phyloP scores from a whole-genome alignment of 2,888 invertebrate species.

The Aspidapion aeneum region DNA sequence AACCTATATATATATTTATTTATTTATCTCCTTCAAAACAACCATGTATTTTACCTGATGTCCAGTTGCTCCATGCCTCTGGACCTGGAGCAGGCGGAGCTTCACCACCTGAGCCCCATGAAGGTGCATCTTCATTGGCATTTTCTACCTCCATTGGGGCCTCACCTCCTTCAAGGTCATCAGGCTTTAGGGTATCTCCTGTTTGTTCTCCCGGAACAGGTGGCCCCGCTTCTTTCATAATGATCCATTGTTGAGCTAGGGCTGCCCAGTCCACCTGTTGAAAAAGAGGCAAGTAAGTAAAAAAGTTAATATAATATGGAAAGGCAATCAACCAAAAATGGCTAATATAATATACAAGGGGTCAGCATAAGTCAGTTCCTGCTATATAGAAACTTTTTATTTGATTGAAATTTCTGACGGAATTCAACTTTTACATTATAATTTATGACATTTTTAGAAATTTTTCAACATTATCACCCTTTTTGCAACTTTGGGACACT shows the following conservation, averaged over 20 bases:
- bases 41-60: no score
- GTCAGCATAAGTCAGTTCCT: not conserved
- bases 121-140: conserved; percentile 61
- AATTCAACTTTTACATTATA: not conserved
- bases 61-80: conserved; percentile 23
- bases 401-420: not conserved
- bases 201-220: conserved; percentile 36
- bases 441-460: no score
- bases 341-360: not conserved
- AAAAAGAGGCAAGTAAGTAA: no score
- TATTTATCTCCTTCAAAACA: no score
- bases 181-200: not conserved
- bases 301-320: no score
- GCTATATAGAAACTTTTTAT: not conserved
- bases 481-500: no score
- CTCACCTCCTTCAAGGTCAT: conserved; percentile 62
- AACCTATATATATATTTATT: no score
- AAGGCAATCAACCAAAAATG: not conserved
- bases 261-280: conserved; percentile 94
- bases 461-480: no score
- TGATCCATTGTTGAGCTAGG: conserved; percentile 96
- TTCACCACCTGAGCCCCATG: conserved; percentile 46
- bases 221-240: conserved; percentile 77
- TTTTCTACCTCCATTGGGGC: conserved; percentile 86
- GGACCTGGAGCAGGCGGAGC: conserved; percentile 29